These are phyloP conservation scores for Octomys mimax DNA, from an alignment of 2,797 vertebrate genomes.

Conservation along the genomic window DNA sequence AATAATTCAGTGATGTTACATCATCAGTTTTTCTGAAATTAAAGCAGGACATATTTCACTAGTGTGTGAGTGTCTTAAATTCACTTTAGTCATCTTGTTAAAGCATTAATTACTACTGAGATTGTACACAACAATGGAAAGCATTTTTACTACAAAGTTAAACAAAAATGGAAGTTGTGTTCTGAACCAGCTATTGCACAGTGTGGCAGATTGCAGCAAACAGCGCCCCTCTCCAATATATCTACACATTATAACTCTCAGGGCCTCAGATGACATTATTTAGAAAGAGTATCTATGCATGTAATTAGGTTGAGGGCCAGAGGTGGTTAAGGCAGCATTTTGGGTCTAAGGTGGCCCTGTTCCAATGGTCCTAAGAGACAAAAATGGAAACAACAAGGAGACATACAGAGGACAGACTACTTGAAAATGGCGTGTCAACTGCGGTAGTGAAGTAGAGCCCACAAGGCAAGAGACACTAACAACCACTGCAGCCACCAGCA, in stretches of 20 bases:
- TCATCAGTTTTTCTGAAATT: background rate
- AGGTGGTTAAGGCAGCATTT: background rate
- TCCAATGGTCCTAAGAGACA: background rate
- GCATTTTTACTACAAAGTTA: background rate
- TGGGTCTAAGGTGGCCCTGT: background rate
- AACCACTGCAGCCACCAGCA: background rate
- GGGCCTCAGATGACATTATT: background rate
- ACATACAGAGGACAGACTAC: background rate
- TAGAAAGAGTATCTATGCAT: background rate
- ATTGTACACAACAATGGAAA: background rate
- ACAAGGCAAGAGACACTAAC: background rate
- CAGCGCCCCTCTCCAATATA: background rate
- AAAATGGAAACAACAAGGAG: background rate
- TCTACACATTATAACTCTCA: background rate
- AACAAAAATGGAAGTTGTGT: background rate
- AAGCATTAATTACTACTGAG: background rate
- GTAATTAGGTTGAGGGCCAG: constrained; percentile 38
- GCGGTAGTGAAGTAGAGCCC: background rate
- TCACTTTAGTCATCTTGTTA: background rate
- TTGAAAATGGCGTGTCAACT: background rate
- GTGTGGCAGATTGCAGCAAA: background rate
- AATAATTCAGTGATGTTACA: background rate
- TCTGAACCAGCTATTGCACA: background rate
- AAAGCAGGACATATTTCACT: background rate
- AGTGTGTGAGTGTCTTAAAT: background rate